phyloP scores from a whole-genome alignment of 2,113 vertebrate species.

The Lophochroa leadbeateri region DNA sequence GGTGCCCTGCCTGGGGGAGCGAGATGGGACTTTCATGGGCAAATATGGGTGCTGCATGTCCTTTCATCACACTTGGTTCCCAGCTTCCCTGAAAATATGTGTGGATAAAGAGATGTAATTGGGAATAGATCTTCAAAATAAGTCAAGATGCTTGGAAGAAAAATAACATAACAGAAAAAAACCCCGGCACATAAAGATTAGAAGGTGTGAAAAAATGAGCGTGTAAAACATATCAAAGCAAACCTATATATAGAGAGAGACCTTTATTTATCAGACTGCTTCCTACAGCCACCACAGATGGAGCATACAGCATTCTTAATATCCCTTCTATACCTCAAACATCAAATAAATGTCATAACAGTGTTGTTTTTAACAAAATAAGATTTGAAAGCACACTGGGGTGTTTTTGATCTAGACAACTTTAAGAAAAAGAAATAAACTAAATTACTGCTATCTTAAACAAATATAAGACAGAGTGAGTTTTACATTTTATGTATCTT shows the following conservation, averaged over 20 bases:
- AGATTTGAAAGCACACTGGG: not conserved
- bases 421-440: not conserved
- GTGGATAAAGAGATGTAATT: not conserved
- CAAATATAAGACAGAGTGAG: not conserved
- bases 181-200: not conserved
- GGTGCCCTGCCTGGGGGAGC: rapidly evolving
- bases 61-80: rapidly evolving
- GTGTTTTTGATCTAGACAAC: not conserved
- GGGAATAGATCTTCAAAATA: not conserved
- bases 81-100: not conserved
- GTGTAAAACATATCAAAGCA: not conserved
- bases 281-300: not conserved
- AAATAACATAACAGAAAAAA: not conserved
- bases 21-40: not conserved
- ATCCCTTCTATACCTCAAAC: not conserved
- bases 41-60: not conserved
- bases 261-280: conserved; percentile 1
- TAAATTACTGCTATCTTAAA: not conserved
- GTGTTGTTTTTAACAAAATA: not conserved
- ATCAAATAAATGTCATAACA: not conserved
- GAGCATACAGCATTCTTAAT: not conserved
- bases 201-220: not conserved
- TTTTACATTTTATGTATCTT: conserved; percentile 4
- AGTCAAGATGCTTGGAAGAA: not conserved
- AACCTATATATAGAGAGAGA: not conserved